Evolutionary conservation across 2,888 invertebrate genomes (phyloP).

Genomic region (Syritta pipiens): DNA sequence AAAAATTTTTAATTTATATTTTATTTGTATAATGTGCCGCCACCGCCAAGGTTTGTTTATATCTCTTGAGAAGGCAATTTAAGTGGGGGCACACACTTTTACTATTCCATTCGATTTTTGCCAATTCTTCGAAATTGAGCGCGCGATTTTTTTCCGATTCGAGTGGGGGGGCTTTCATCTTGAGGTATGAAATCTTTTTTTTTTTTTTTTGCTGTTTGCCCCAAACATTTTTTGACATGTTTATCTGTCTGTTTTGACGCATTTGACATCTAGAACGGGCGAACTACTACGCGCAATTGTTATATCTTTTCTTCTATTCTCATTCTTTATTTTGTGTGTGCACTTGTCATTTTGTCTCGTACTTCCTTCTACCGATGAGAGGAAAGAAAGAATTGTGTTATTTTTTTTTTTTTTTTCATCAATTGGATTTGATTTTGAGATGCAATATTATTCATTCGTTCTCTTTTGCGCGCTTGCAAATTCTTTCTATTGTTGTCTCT

Average conservation of each 20-base stretch:
- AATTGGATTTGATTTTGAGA: conserved; percentile 34
- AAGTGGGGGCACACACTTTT: too few relatives aligned
- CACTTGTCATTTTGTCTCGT: conserved; percentile 39
- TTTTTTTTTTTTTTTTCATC: too few relatives aligned
- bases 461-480: conserved; percentile 37
- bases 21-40: too few relatives aligned
- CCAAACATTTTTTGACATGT: conserved; percentile 16
- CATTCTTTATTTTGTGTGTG: conserved; percentile 15
- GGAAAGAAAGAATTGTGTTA: conserved; percentile 12
- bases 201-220: not conserved
- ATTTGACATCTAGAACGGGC: conserved; percentile 5
- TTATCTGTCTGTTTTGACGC: conserved; percentile 10
- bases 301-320: conserved; percentile 1
- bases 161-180: too few relatives aligned
- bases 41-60: conserved; percentile 30
- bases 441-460: conserved; percentile 49
- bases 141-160: conserved; percentile 55
- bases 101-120: conserved; percentile 8
- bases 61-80: not conserved
- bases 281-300: not conserved
- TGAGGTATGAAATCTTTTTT: too few relatives aligned
- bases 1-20: too few relatives aligned
- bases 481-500: conserved; percentile 29
- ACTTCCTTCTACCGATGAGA: conserved; percentile 1
- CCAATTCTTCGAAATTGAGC: conserved; percentile 36